Percentiles rank a stretch among this genome's conserved stretches.
phyloP scores from a whole-genome alignment of 2,797 vertebrate species.

The Manis pentadactyla region DNA sequence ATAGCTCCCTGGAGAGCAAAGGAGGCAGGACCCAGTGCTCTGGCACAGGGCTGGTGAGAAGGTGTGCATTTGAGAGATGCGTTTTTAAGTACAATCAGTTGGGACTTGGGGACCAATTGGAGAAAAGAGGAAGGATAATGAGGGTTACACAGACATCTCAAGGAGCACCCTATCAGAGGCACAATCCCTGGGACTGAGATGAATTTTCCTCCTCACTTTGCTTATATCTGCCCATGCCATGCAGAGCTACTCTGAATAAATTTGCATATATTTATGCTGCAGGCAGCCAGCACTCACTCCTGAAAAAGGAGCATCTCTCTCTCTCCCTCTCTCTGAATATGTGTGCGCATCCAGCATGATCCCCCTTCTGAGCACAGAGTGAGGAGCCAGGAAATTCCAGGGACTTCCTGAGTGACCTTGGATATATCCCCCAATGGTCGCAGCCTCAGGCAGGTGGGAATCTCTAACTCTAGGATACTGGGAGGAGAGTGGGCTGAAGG shows the following conservation, averaged over 20 bases:
- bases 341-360: background rate
- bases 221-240: constrained; percentile 65
- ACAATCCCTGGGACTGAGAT: constrained; percentile 48
- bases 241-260: constrained; percentile 73
- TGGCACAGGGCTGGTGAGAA: background rate
- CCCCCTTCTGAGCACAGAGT: constrained; percentile 19
- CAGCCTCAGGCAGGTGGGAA: background rate
- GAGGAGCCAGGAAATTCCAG: background rate
- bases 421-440: background rate
- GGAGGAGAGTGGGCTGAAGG: background rate
- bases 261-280: constrained; percentile 74
- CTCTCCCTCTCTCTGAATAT: background rate
- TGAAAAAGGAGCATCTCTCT: constrained; percentile 68
- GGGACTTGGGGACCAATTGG: background rate
- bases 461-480: background rate
- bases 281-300: constrained; percentile 36
- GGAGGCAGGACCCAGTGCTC: background rate
- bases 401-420: background rate
- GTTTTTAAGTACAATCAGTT: background rate
- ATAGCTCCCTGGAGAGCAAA: background rate
- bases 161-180: constrained; percentile 32
- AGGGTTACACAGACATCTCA: background rate
- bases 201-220: constrained; percentile 53
- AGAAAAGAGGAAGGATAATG: background rate
- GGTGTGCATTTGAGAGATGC: background rate